Conservation (phyloP, 2,888 invertebrate species). For the Dioctria rufipes region DNA sequence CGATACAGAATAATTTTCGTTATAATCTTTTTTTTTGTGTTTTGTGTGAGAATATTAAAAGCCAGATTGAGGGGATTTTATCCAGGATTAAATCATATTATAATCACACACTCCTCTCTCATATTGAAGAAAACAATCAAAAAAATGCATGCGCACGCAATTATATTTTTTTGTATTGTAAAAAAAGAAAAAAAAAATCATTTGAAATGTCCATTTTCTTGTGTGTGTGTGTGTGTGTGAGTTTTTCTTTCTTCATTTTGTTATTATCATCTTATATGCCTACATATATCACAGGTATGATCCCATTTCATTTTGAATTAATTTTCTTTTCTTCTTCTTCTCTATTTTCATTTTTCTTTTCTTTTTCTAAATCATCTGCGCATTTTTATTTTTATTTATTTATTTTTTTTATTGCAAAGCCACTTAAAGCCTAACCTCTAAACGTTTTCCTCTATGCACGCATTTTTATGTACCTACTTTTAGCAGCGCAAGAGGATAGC, state of each 20-base stretch:
- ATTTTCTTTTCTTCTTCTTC: slow-evolving; percentile 11
- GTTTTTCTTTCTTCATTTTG: too few species aligned
- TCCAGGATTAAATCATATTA: too few species aligned
- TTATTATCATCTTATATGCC: slow-evolving; percentile 38
- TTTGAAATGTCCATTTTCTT: slow-evolving; percentile 24
- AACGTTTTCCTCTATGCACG: slow-evolving; percentile 26
- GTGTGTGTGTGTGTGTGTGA: too few species aligned
- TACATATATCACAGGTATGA: slow-evolving; percentile 57
- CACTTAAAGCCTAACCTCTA: slow-evolving; percentile 46
- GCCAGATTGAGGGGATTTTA: too few species aligned
- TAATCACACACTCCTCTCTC: too few species aligned
- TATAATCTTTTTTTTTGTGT: background rate
- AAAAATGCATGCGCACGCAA: background rate
- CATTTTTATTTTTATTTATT: too few species aligned
- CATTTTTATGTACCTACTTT: background rate
- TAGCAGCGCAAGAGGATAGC: slow-evolving; percentile 28
- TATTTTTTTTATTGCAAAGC: slow-evolving; percentile 33
- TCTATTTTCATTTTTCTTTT: background rate
- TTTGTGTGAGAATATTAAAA: too few species aligned
- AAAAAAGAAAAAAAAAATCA: background rate
- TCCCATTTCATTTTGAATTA: slow-evolving; percentile 53
- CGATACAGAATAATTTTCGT: background rate
- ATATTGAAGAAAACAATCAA: too few species aligned
- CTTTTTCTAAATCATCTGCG: slow-evolving; percentile 3
- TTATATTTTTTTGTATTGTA: background rate